These are phyloP conservation scores for Egretta garzetta DNA, from an alignment of 2,113 vertebrate genomes.

Conservation along the genomic window DNA sequence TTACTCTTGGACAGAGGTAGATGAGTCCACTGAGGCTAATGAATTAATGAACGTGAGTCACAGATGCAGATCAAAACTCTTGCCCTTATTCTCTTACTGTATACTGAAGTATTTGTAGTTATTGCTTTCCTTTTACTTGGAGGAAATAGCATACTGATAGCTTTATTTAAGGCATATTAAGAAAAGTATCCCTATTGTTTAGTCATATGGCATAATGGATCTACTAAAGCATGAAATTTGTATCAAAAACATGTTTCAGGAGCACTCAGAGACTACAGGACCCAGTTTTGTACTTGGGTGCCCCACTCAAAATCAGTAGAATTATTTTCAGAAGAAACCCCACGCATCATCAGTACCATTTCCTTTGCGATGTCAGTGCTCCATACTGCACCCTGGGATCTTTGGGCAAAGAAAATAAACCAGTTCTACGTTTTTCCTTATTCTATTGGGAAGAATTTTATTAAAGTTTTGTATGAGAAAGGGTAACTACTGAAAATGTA, in stretches of 20 bases:
- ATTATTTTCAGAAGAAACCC: neutral
- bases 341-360: neutral
- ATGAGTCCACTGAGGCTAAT: constrained; percentile 25
- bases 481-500: neutral
- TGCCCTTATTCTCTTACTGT: neutral
- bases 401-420: neutral
- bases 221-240: neutral
- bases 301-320: neutral
- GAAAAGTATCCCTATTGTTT: neutral
- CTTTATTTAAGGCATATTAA: neutral
- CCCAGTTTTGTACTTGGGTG: neutral
- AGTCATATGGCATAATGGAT: neutral
- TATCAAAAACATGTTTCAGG: neutral
- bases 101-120: neutral
- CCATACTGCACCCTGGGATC: neutral
- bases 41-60: constrained; percentile 25
- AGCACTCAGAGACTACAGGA: neutral
- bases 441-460: neutral
- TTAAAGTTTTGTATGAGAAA: neutral
- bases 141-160: neutral
- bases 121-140: neutral
- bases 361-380: neutral
- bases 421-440: neutral
- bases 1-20: constrained; percentile 13
- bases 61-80: constrained; percentile 18